Conservation (phyloP, 2,888 invertebrate genomes). For the Ormyrus rosae region DNA sequence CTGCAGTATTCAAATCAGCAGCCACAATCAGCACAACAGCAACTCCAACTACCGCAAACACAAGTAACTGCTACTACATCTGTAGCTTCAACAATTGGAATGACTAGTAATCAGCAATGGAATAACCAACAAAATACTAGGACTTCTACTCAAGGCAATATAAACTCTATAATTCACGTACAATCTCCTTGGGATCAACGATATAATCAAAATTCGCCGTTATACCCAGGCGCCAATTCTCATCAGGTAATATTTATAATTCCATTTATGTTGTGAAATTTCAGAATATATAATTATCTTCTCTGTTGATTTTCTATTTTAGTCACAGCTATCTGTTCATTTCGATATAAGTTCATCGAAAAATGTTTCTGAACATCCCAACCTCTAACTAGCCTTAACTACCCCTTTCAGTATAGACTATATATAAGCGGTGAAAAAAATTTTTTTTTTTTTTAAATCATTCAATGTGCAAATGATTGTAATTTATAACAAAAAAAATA, state of each 20-base stretch:
- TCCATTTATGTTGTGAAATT: no score
- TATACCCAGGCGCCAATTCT: conserved; percentile 70
- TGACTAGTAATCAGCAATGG: conserved; percentile 68
- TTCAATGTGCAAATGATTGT: no score
- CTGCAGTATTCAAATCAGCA: conserved; percentile 71
- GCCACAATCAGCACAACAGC: conserved; percentile 64
- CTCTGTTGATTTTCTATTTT: no score
- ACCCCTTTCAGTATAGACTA: no score
- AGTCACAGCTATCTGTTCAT: no score
- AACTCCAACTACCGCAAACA: conserved; percentile 60
- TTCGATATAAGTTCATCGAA: no score
- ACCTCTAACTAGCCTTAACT: no score
- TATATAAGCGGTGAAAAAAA: no score
- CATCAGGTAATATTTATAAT: conserved; percentile 67
- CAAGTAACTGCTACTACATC: conserved; percentile 63
- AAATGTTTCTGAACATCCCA: no score
- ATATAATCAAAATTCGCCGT: conserved; percentile 71
- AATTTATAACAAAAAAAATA: no score
- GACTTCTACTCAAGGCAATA: conserved; percentile 68
- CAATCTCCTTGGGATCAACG: conserved; percentile 73
- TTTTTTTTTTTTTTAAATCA: no score
- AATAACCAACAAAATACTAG: conserved; percentile 68
- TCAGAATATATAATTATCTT: no score
- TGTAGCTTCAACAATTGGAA: conserved; percentile 61
- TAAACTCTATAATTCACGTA: conserved; percentile 70